These are phyloP conservation scores for Macaria notata DNA, from an alignment of 2,888 invertebrate genomes.

Conservation along the genomic window DNA sequence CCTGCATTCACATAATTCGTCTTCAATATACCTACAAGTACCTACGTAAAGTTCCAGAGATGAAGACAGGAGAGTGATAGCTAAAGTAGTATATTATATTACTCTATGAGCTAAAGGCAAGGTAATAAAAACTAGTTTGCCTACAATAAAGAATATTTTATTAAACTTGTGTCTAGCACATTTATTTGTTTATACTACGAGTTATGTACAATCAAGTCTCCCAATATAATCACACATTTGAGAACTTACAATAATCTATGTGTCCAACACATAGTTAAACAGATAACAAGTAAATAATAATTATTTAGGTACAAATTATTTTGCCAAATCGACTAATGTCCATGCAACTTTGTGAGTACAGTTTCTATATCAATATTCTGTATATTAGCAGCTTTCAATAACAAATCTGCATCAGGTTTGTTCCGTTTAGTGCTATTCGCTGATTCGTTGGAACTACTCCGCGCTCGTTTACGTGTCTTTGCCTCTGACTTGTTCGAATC, in stretches of 20 bases:
- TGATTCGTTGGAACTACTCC: conserved; percentile 54
- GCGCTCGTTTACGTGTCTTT: conserved; percentile 63
- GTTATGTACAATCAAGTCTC: conserved; percentile 1
- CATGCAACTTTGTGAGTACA: conserved; percentile 72
- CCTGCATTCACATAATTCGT: too few relatives aligned
- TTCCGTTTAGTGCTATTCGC: conserved; percentile 53
- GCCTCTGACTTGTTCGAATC: conserved; percentile 51
- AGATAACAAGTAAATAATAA: too few relatives aligned
- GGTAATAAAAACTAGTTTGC: too few relatives aligned
- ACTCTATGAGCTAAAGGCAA: too few relatives aligned
- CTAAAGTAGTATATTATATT: too few relatives aligned
- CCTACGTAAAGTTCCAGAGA: too few relatives aligned
- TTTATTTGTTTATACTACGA: too few relatives aligned
- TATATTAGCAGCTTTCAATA: conserved; percentile 63
- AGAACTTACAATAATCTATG: conserved; percentile 33
- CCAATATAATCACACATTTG: conserved; percentile 2
- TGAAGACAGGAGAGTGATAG: too few relatives aligned
- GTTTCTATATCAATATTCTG: conserved; percentile 76
- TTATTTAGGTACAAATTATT: too few relatives aligned
- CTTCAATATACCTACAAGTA: too few relatives aligned
- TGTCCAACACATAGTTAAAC: conserved; percentile 47
- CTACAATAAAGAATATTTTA: too few relatives aligned
- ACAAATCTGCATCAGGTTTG: conserved; percentile 59
- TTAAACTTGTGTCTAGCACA: conserved; percentile 38
- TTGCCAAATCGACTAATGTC: conserved; percentile 52